Evolutionary conservation across 2,888 invertebrate species (phyloP).

Genomic region (Callinectes sapidus): DNA sequence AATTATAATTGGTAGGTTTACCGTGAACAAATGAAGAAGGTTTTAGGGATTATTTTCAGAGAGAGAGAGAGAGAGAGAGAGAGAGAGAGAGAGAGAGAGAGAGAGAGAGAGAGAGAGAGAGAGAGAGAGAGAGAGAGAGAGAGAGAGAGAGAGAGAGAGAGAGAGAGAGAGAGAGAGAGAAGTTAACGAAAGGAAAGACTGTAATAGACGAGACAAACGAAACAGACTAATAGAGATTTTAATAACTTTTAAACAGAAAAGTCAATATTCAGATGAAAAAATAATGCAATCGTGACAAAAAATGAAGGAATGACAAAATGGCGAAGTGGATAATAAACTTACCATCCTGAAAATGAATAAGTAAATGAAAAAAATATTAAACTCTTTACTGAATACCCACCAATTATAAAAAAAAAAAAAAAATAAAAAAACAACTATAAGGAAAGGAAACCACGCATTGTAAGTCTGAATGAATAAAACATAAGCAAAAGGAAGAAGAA

Average conservation of each 20-base stretch:
- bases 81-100: slow-evolving; percentile 37
- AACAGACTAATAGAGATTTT: neutral
- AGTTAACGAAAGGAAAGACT: neutral
- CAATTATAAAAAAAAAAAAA: neutral
- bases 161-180: slow-evolving; percentile 25
- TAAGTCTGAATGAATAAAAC: no score
- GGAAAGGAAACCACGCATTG: neutral
- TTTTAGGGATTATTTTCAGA: neutral
- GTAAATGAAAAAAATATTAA: neutral
- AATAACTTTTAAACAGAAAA: neutral
- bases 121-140: slow-evolving; percentile 38
- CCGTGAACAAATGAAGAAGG: neutral
- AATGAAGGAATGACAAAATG: neutral
- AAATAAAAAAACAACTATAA: neutral
- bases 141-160: slow-evolving; percentile 39
- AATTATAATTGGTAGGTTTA: neutral
- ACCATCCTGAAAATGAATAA: neutral
- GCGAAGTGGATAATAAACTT: neutral
- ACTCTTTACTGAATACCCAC: neutral
- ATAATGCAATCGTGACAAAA: neutral
- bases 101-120: slow-evolving; percentile 39
- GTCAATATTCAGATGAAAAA: neutral
- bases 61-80: slow-evolving; percentile 37
- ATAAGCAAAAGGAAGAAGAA: no score
- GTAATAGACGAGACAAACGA: neutral